These are phyloP conservation scores for Nasonia giraulti DNA, from an alignment of 1,140 invertebrate species.

Conservation along the genomic window DNA sequence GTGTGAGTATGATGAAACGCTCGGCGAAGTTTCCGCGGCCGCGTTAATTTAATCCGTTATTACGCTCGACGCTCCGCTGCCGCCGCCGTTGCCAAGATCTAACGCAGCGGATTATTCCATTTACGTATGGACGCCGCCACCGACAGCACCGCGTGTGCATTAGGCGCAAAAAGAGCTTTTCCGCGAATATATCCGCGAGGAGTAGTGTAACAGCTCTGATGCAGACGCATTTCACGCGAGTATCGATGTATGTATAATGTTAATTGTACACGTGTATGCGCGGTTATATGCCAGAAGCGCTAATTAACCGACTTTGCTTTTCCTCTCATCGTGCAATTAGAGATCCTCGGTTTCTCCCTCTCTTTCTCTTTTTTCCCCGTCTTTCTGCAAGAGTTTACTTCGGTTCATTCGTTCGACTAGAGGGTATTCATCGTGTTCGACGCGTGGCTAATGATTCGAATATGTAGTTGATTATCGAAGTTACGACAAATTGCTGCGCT, in stretches of 20 bases:
- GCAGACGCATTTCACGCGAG: not conserved
- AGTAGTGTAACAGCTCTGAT: not conserved
- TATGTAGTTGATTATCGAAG: constrained; percentile 19
- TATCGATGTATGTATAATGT: constrained; percentile 20
- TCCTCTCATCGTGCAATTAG: constrained; percentile 29
- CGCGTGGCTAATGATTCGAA: constrained; percentile 14
- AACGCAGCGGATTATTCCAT: not conserved
- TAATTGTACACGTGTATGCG: not conserved
- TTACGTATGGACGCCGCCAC: not conserved
- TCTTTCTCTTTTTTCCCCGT: not conserved
- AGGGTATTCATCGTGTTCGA: not conserved
- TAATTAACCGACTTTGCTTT: constrained; percentile 32
- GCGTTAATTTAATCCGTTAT: not conserved
- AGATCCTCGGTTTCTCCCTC: not conserved
- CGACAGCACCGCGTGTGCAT: not conserved
- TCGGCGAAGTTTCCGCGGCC: not conserved
- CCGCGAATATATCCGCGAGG: not conserved
- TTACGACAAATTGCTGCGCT: not conserved
- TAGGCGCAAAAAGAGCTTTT: not conserved
- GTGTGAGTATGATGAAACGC: not conserved
- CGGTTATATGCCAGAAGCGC: not conserved
- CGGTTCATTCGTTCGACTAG: not conserved
- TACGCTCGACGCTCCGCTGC: not conserved
- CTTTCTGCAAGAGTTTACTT: not conserved
- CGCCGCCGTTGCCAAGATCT: not conserved